These are phyloP conservation scores for Hepsetus odoe DNA, from an alignment of 2,113 vertebrate species.

Conservation along the genomic window DNA sequence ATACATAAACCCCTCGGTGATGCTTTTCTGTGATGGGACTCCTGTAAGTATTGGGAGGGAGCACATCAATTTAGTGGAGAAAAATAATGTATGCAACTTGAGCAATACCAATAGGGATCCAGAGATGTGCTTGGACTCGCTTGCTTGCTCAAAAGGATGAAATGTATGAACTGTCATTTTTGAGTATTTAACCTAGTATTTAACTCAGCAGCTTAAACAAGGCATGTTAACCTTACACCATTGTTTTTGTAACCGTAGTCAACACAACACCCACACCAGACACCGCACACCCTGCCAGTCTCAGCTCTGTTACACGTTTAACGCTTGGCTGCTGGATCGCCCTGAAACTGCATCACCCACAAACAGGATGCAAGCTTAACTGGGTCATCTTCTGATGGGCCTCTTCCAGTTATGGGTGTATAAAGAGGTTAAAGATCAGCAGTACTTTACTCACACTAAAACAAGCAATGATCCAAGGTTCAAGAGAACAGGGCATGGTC, in stretches of 20 bases:
- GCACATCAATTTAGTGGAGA: no score
- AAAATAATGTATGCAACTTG: no score
- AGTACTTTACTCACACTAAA: background rate
- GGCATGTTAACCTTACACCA: slow-evolving; percentile 29
- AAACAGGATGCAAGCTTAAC: background rate
- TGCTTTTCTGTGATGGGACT: no score
- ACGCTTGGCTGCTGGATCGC: background rate
- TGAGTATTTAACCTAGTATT: background rate
- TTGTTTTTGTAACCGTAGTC: slow-evolving; percentile 28
- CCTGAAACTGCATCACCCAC: background rate
- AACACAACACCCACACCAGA: slow-evolving; percentile 29
- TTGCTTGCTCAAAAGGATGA: no score
- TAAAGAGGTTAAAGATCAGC: background rate
- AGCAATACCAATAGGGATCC: no score
- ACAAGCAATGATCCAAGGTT: background rate
- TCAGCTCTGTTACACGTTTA: background rate
- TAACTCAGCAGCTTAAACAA: slow-evolving; percentile 14
- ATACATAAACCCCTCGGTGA: no score
- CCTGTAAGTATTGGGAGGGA: no score
- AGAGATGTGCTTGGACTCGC: no score
- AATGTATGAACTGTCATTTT: no score
- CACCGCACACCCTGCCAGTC: background rate
- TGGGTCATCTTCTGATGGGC: background rate
- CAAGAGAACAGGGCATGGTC: background rate
- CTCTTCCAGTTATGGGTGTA: slow-evolving; percentile 5